Evolutionary conservation across 2,888 invertebrate species (phyloP), one percentile per base, ranked within the genome.

Genomic region (Troides helena): DNA sequence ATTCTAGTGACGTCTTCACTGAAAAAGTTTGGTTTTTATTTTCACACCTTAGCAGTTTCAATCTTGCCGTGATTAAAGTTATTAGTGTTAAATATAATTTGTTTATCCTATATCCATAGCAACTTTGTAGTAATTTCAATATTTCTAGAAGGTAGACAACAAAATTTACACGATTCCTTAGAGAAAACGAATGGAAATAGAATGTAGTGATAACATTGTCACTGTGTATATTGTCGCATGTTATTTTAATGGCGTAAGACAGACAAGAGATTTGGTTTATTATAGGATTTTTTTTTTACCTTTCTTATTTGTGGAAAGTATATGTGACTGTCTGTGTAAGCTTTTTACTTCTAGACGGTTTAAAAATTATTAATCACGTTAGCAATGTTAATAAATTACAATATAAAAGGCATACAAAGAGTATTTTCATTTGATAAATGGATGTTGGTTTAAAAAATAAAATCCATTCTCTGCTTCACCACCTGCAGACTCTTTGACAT

Each of bases 181-280:
- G 53, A 61, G 60, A 4, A 57, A 57, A 39, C 53, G 36, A 56
- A 25, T 62, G 25, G 36, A 62, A 67, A 67, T 67, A 18, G 62
- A 57, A 67, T 67, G 58, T 43, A 6, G 10, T 56, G 17, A 62
- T 25, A 39, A 25, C 43, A 56, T 66, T 43, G 59, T 59, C 59
- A 59, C 59, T 39, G 36, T 66, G 25, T 65, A 65, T 17, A 39
- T 61, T 50, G 23, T 62, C 39, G 62, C 58, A 43, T 2, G 36
- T 62, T 67, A 62, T 62, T 62, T 67, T 67, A 67, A 62, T 62
- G 58, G 62, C 21, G 46, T 18, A 39, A 14, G 62, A 62, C 67
- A 62, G 62, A n/a, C 56, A 43, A 36, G 23, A 36, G 56, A 12
- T 23, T n/a, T 25, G 17, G 43, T 50, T 25, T 58, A 23, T 58